Percentiles rank a stretch among this genome's conserved stretches.
phyloP scores from a whole-genome alignment of 1,140 invertebrate genomes.

The Drosophila orena region DNA sequence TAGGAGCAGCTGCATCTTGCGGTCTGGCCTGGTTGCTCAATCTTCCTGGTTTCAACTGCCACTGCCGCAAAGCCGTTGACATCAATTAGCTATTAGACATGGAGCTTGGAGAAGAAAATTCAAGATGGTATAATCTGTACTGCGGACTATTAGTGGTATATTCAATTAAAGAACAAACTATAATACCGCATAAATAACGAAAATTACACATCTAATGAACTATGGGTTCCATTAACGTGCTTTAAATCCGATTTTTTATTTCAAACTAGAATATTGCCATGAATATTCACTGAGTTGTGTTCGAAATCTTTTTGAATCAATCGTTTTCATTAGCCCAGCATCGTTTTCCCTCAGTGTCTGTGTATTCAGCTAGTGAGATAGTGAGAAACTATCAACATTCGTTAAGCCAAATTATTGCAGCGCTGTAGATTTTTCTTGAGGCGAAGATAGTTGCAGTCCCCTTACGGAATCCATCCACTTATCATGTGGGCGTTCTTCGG shows the following conservation, averaged over 20 bases:
- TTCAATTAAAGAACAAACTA: too few species aligned
- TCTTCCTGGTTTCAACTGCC: conserved; percentile 70
- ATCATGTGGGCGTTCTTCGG: conserved; percentile 39
- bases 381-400: conserved; percentile 36
- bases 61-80: conserved; percentile 65
- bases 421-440: conserved; percentile 25
- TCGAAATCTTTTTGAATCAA: background rate
- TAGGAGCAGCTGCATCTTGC: conserved; percentile 40
- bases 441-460: conserved; percentile 18
- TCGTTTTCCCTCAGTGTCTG: conserved; percentile 10
- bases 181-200: too few species aligned
- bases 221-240: too few species aligned
- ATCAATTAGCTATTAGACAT: conserved; percentile 65
- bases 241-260: too few species aligned
- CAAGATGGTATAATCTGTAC: background rate
- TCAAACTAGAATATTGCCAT: too few species aligned
- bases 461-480: conserved; percentile 36
- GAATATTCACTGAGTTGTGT: background rate
- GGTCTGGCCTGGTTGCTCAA: conserved; percentile 75
- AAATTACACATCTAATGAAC: too few species aligned
- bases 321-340: too few species aligned
- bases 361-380: conserved; percentile 2
- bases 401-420: conserved; percentile 54
- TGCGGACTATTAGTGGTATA: too few species aligned
- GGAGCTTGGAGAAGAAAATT: conserved; percentile 5